Evolutionary conservation across 2,797 vertebrate genomes (phyloP), one percentile per base, ranked within the genome.

Genomic region (Hoplostethus mediterraneus): DNA sequence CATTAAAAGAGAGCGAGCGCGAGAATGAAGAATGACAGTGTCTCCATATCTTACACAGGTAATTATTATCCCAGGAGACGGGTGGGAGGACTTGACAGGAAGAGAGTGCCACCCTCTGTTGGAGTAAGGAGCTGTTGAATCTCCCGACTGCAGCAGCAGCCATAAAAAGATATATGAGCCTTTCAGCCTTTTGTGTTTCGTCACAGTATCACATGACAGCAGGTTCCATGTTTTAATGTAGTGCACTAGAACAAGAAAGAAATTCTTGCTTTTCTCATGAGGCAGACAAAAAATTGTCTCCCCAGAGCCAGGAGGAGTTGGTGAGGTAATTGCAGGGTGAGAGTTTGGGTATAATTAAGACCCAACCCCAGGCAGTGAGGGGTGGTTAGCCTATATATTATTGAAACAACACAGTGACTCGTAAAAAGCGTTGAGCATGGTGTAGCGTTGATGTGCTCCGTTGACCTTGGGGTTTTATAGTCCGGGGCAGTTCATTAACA

Each of bases 401-500:
- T 63, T 73, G 51, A 76, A 67, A 79, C 47, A 63, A 70, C 69
- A 67, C 16, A n/a, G 62, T 54, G 70, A 56, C 54, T 40, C 30
- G 60, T 84, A 79, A 86, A 82, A 85, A 69, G 28, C 62, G 66
- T 67, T 80, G 73, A 78, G 69, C 67, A 84, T 56, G 67, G 33
- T 71, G 67, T 53, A 70, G 75, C 31, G 5, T 25, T 1, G 44
- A 78, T 67, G 53, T 59, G 70, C 71, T 58, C 59, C 0, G 33
- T 59, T 79, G 81, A 86, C 67, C 70, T 80, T 42, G 42, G 56
- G 64, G 48, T 60, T 90, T 86, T 73, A 84, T 59, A 80, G 76
- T 60, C 55, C 31, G 28, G 36, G 44, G 36, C 60, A 67, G 81
- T 83, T 90, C 71, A 82, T 93, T 90, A 90, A 65, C 49, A 61